Conservation (phyloP, 2,797 vertebrate genomes). For the Chelmon rostratus region DNA sequence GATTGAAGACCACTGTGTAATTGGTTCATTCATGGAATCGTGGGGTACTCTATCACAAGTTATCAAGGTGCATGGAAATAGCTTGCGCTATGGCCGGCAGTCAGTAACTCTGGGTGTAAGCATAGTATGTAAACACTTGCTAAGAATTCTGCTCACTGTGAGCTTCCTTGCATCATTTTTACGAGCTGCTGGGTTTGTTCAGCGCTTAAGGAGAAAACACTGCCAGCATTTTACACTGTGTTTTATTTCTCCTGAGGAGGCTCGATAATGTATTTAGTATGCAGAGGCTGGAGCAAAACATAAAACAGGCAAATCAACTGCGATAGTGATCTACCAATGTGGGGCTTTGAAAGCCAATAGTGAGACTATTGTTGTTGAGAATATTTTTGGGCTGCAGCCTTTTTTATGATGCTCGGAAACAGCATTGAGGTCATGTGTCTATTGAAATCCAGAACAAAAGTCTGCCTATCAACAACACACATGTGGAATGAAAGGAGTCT, state of each 20-base stretch:
- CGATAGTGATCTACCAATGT: conserved; percentile 11
- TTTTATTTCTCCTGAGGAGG: conserved; percentile 63
- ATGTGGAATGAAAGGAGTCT: neutral
- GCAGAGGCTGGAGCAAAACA: conserved; percentile 60
- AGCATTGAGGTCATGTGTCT: neutral
- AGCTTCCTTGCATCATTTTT: conserved; percentile 66
- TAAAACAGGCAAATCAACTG: conserved; percentile 59
- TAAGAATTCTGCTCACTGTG: conserved; percentile 49
- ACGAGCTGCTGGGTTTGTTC: conserved; percentile 63
- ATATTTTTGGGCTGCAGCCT: conserved; percentile 6
- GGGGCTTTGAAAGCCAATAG: conserved; percentile 19
- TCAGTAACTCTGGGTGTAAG: conserved; percentile 43
- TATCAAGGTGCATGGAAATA: conserved; percentile 71
- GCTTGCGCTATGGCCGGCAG: conserved; percentile 36
- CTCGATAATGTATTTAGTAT: conserved; percentile 67
- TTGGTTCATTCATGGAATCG: conserved; percentile 70
- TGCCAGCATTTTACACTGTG: conserved; percentile 59
- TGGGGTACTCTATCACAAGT: conserved; percentile 63
- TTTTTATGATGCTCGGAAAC: conserved; percentile 14
- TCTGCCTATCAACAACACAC: neutral
- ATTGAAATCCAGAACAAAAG: neutral
- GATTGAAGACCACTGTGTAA: conserved; percentile 68
- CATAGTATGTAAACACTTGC: conserved; percentile 42
- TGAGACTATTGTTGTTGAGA: neutral
- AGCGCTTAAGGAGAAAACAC: conserved; percentile 61